These are phyloP conservation scores for Drosophila ananassae DNA, from an alignment of 1,140 invertebrate genomes.

Conservation along the genomic window DNA sequence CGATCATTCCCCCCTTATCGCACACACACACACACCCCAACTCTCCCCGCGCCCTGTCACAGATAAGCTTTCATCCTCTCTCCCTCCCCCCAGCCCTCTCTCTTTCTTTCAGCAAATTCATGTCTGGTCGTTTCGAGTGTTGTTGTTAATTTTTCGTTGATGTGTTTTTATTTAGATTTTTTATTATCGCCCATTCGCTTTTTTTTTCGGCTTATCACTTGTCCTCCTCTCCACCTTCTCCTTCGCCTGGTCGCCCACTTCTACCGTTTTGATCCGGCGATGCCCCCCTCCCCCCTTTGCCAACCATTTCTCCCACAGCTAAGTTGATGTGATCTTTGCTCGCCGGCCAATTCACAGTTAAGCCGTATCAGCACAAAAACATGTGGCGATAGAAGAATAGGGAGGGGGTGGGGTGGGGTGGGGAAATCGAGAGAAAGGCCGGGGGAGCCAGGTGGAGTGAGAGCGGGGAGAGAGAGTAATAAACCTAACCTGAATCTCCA, in stretches of 20 bases:
- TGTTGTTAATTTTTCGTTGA: conserved; percentile 69
- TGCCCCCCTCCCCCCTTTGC: not conserved
- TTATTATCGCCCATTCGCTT: conserved; percentile 59
- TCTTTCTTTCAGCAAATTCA: conserved; percentile 15
- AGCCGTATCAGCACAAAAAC: conserved; percentile 33
- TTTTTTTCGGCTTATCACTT: conserved; percentile 50
- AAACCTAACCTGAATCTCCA: conserved; percentile 39
- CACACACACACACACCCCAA: not conserved
- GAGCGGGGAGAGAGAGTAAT: conserved; percentile 40
- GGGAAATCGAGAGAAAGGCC: conserved; percentile 18
- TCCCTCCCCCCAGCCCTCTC: not conserved
- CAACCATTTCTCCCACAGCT: conserved; percentile 25
- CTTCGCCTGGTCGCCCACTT: not conserved
- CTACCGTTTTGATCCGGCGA: not conserved
- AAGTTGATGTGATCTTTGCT: conserved; percentile 57
- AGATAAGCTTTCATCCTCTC: not conserved
- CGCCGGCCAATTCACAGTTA: conserved; percentile 70
- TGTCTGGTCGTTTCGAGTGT: conserved; percentile 58
- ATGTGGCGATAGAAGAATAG: not conserved
- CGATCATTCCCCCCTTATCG: conserved; percentile 23
- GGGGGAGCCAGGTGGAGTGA: conserved; percentile 5
- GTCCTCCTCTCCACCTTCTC: not conserved
- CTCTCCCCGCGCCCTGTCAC: not conserved
- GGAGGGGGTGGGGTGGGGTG: not conserved
- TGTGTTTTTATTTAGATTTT: conserved; percentile 71